Percentiles rank a stretch among this genome's conserved stretches.
These are phyloP conservation scores for Pyrrhia umbra DNA, from an alignment of 2,888 invertebrate genomes.

Conservation along the genomic window DNA sequence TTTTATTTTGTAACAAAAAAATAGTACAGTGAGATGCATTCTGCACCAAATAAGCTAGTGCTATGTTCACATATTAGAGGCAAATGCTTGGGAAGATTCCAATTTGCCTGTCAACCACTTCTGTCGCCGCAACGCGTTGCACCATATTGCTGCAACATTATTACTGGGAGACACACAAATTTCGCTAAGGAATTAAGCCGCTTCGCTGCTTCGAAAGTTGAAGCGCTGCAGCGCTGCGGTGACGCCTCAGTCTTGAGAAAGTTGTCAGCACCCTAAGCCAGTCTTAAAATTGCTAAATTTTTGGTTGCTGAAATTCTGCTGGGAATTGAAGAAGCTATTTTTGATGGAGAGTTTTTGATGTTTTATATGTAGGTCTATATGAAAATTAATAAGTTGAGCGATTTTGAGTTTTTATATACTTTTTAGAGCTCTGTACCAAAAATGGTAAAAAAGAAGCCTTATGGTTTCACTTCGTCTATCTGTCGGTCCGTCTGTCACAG, in stretches of 20 bases:
- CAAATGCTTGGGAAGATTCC: slow-evolving; percentile 32
- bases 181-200: slow-evolving; percentile 37
- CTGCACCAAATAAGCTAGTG: slow-evolving; percentile 16
- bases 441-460: too few species aligned
- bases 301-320: neutral
- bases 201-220: slow-evolving; percentile 3
- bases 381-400: too few species aligned
- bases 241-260: neutral
- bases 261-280: neutral
- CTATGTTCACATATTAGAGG: slow-evolving; percentile 8
- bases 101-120: slow-evolving; percentile 47
- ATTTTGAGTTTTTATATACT: too few species aligned
- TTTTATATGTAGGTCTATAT: too few species aligned
- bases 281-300: neutral
- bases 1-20: too few species aligned
- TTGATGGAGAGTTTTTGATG: neutral
- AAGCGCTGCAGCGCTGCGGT: slow-evolving; percentile 18
- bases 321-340: neutral
- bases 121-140: slow-evolving; percentile 23
- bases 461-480: too few species aligned
- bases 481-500: too few species aligned
- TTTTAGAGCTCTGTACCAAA: too few species aligned
- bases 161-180: slow-evolving; percentile 21
- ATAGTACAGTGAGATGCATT: slow-evolving; percentile 24
- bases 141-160: slow-evolving; percentile 27